Evolutionary conservation across 64 coral and sea anemone genomes (phyloP), one percentile per base, ranked within the genome.

Genomic region (Dendronephthya gigantea): DNA sequence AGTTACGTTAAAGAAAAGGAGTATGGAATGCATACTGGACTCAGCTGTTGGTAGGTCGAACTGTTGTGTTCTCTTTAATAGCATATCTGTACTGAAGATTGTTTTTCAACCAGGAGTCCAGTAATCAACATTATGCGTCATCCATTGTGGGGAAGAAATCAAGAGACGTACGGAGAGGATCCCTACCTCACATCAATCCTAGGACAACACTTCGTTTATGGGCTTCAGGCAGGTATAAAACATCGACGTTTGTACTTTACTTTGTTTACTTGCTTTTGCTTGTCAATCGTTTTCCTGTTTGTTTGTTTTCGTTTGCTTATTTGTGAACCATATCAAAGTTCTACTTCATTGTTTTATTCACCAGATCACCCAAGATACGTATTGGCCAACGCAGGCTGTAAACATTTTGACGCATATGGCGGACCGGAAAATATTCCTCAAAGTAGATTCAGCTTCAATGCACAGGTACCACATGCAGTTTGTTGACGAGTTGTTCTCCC

Each of bases 101-200:
- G 48, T 45, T 33, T 83, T 88, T 14, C 29, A 39, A 19, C 16
- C 31, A 89, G 87, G 87, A 89, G 87, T 31, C 87, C 87, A 13
- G 87, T 89, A 59, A 89, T 89, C 14, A 89, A 89, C 28, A 89
- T 89, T 33, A 83, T 89, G 81, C 76, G 87, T 58, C 87, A 89
- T 83, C 87, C 87, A 15, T 37, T 83, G 39, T 89, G 82, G 87
- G 87, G 87, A 16, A 81, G 87, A 56, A 89, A 83, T 89, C 87
- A 89, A 82, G 87, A 88, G 33, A 88, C 87, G 1, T 88, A 88
- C 22, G 87, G 87, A 0, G 87, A 88, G 50, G 87, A 88, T 23
- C 87, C 87, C 48, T 88, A 88, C 34, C 50, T 88, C 15, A 83
- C 87, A 22, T 81, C 79, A 62, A 83, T 81, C 25, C 51, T 88